phyloP scores from a whole-genome alignment of 2,888 invertebrate species.

The Troides helena region DNA sequence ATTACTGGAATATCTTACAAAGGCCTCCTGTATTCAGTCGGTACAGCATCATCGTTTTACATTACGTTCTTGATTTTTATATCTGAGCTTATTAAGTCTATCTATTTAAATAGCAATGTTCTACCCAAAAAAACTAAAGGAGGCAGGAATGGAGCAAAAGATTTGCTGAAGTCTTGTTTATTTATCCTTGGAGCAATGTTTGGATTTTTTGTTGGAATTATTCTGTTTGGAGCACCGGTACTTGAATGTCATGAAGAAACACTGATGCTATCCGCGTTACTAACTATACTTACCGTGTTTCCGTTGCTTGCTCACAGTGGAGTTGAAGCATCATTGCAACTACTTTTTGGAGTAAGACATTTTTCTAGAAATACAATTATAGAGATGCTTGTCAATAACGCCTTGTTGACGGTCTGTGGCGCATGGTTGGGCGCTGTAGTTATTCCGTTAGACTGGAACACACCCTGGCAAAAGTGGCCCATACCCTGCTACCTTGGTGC shows the following conservation, averaged over 20 bases:
- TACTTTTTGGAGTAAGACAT: slow-evolving; percentile 75
- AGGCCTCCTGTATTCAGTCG: slow-evolving; percentile 81
- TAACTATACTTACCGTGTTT: slow-evolving; percentile 82
- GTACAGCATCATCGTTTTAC: slow-evolving; percentile 75
- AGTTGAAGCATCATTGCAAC: slow-evolving; percentile 74
- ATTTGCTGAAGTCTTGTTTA: slow-evolving; percentile 72
- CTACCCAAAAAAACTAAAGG: slow-evolving; percentile 62
- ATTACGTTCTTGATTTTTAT: slow-evolving; percentile 64
- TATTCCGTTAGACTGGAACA: slow-evolving; percentile 95
- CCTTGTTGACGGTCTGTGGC: slow-evolving; percentile 83
- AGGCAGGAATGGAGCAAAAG: slow-evolving; percentile 66
- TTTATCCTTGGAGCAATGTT: slow-evolving; percentile 68
- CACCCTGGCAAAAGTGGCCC: slow-evolving; percentile 92
- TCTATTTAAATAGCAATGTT: slow-evolving; percentile 59
- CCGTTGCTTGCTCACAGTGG: slow-evolving; percentile 83
- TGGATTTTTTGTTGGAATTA: slow-evolving; percentile 80
- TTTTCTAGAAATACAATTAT: slow-evolving; percentile 74
- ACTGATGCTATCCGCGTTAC: slow-evolving; percentile 81
- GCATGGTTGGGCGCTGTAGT: slow-evolving; percentile 92
- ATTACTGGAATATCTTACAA: slow-evolving; percentile 79
- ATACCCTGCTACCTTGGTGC: slow-evolving; percentile 86
- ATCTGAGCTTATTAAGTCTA: slow-evolving; percentile 80
- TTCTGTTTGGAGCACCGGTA: slow-evolving; percentile 85
- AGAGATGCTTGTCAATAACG: slow-evolving; percentile 80
- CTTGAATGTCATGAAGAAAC: slow-evolving; percentile 84